Base-by-base conservation (phyloP, 2,797 vertebrate genomes). In the Peromyscus attwateri region DNA sequence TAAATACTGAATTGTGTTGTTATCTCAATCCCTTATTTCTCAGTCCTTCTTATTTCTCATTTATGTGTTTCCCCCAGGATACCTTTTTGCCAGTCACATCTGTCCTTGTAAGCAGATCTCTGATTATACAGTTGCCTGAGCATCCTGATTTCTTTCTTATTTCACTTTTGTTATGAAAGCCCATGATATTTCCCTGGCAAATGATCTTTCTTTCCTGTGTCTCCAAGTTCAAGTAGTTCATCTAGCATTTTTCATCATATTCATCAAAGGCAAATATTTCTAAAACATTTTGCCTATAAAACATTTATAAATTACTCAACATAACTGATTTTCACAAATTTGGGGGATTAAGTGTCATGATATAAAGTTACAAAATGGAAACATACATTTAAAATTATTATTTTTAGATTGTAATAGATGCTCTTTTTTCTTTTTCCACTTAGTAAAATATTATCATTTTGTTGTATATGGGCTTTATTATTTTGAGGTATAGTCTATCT, bases 281-380 rank as follows among this genome's bases (percentile, higher is more conserved):
- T 73, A 49, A 89, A 95, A 93, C 5, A 34, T 91, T 79, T 80
- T 84, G 27, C 31, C 55, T 83, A 49, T 0, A 75, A 93, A 77
- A 85, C 12, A 79, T 21, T 81, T 91, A 52, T 46, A 83, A 80
- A n/a, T 70, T 85, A 60, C 40, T 93, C 34, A 34, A 62, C 9
- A 64, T 21, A 89, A 84, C 46, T 81, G 3, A 5, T 43, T 55
- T 66, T 49, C 66, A 76, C 13, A 60, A 66, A 80, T 52, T 96
- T 84, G 31, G 40, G 5, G 12, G 6, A 57, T 88, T 55, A 79
- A 82, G 29, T 49, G 25, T 70, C 5, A 71, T 52, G 4, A 93
- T 70, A 92, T 91, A 81, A 68, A 49, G 3, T 49, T 81, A 94
- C 14, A 95, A 60, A 92, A 87, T 71, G 46, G 60, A 89, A 75